A percentile compares a stretch with the other conserved stretches of the same genome.
phyloP scores from a whole-genome alignment of 2,797 vertebrate species.

The Pantherophis vulpinus region DNA sequence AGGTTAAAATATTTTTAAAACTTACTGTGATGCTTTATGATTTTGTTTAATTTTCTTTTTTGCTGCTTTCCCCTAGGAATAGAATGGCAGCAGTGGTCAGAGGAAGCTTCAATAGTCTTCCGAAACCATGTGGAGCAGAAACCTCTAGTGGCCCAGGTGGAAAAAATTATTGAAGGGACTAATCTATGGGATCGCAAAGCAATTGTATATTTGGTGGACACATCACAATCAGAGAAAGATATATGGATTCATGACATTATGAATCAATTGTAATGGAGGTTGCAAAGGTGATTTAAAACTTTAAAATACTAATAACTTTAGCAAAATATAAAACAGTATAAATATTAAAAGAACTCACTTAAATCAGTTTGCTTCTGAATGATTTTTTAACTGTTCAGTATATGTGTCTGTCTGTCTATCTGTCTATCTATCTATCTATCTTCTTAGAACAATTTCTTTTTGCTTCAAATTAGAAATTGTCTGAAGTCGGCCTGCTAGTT shows the following conservation, averaged over 20 bases:
- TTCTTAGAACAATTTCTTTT: neutral
- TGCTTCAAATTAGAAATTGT: neutral
- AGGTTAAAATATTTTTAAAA: neutral
- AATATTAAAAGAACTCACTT: constrained; percentile 59
- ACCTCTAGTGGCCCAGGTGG: constrained; percentile 86
- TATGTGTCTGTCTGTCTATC: neutral
- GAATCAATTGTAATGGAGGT: constrained; percentile 75
- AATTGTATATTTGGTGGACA: constrained; percentile 90
- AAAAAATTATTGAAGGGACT: constrained; percentile 74
- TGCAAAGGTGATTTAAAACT: constrained; percentile 63
- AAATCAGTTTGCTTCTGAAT: constrained; percentile 64
- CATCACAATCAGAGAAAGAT: constrained; percentile 79
- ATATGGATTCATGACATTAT: constrained; percentile 92
- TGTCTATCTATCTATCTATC: too few species aligned
- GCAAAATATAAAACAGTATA: constrained; percentile 62
- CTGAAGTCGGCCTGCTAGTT: neutral
- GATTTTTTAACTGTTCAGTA: constrained; percentile 68
- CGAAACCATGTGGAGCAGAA: constrained; percentile 90
- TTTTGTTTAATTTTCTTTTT: constrained; percentile 24
- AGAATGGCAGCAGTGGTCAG: constrained; percentile 81
- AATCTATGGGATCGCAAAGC: constrained; percentile 80
- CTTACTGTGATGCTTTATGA: neutral
- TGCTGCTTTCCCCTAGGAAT: constrained; percentile 75
- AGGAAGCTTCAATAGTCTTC: constrained; percentile 90
- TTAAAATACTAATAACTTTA: constrained; percentile 58